Evolutionary conservation across 2,113 vertebrate species (phyloP).

Genomic region (Festucalex cinctus): DNA sequence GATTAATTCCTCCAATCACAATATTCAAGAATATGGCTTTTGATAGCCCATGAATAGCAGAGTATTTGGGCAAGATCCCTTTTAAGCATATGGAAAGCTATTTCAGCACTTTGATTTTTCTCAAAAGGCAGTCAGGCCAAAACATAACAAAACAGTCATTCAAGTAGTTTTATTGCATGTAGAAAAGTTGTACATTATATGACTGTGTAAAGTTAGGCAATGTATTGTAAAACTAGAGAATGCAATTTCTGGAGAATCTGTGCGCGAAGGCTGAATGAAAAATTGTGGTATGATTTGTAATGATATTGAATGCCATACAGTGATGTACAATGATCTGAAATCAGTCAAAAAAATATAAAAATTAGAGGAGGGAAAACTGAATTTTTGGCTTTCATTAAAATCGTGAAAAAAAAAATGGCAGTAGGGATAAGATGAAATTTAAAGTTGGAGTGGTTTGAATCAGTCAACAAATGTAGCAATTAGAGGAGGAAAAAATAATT

Average conservation of each 20-base stretch:
- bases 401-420: too few relatives aligned
- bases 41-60: constrained; percentile 29
- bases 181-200: constrained; percentile 46
- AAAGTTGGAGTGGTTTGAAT: too few relatives aligned
- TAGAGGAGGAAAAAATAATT: too few relatives aligned
- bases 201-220: constrained; percentile 47
- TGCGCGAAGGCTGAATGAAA: too few relatives aligned
- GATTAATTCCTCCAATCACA: constrained; percentile 33
- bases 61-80: constrained; percentile 28
- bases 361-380: too few relatives aligned
- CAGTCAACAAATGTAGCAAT: too few relatives aligned
- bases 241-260: too few relatives aligned
- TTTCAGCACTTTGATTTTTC: constrained; percentile 27
- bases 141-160: constrained; percentile 48
- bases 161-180: constrained; percentile 46
- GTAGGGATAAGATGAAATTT: too few relatives aligned
- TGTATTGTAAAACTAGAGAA: constrained; percentile 32
- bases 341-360: too few relatives aligned
- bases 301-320: constrained; percentile 1
- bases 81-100: constrained; percentile 25
- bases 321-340: too few relatives aligned
- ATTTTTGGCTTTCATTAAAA: too few relatives aligned
- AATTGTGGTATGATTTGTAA: too few relatives aligned
- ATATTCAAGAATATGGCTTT: constrained; percentile 30
- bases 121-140: constrained; percentile 33